Base-by-base conservation (phyloP, 2,797 vertebrate species). In the Pantherophis alleghaniensis region DNA sequence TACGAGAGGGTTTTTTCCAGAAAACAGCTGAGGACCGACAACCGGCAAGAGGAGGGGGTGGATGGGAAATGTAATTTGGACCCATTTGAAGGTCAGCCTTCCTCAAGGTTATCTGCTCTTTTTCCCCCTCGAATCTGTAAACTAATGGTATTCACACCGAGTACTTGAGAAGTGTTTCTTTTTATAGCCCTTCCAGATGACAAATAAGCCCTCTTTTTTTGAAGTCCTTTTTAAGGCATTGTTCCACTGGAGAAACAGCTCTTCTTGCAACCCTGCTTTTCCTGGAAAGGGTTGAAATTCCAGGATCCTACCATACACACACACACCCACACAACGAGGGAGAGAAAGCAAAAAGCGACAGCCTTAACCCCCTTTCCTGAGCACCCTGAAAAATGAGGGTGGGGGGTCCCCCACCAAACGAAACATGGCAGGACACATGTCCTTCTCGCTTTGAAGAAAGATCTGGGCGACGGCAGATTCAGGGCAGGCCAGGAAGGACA, bases 101-200 rank as follows among this genome's bases (percentile, higher is more conserved):
- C 93, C 94, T 92, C 97, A 98, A 98, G 97, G 98, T 98, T 98
- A 98, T 98, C 98, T 98, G 94, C 96, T 94, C 96, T 97, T 97
- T 98, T n/a, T 20, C 53, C 47, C 97, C 91, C 97, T 97, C 91
- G 97, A 98, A 98, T 98, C 98, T 97, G 97, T 97, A 98, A 98
- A 98, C 97, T 98, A 96, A 96, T 97, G 96, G 97, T 96, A 98
- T 98, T 98, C 98, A 98, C 98, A 97, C 98, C 97, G 97, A 96
- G 94, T 96, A 97, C 96, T 97, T 97, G 97, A 98, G 97, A 98
- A 98, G 98, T 98, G 98, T 96, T 98, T 98, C 98, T 98, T 98
- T 98, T 98, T 98, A 98, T 98, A 98, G 98, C 97, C 94, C 96
- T 97, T 97, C 95, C 97, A 96, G 97, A 96, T 95, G 97, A 98